phyloP scores from a whole-genome alignment of 2,797 vertebrate genomes.

The Tadarida brasiliensis region DNA sequence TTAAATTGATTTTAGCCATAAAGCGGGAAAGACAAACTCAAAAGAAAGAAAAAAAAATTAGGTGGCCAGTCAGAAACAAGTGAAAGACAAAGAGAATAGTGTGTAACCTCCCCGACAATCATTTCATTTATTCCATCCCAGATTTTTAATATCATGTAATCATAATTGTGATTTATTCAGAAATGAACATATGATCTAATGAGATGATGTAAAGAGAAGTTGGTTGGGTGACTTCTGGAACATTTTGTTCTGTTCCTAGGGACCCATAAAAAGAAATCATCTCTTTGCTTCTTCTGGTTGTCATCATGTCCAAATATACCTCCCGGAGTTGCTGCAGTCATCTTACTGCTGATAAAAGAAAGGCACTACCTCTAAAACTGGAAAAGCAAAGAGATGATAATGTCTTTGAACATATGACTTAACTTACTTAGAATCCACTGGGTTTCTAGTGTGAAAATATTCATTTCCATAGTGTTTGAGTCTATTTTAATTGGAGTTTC shows the following conservation, averaged over 20 bases:
- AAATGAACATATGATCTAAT: neutral
- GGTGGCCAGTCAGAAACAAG: neutral
- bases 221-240: neutral
- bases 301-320: neutral
- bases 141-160: neutral
- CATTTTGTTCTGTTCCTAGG: neutral
- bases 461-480: conserved; percentile 22
- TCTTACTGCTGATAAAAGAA: neutral
- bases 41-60: neutral
- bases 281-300: neutral
- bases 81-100: neutral
- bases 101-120: neutral
- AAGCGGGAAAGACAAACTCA: neutral
- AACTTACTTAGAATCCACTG: neutral
- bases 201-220: neutral
- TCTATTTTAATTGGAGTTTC: neutral
- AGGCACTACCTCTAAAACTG: neutral
- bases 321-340: neutral
- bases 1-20: conserved; percentile 7
- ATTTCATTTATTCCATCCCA: neutral
- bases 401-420: neutral
- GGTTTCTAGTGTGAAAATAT: neutral
- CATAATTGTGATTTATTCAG: neutral
- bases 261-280: neutral
- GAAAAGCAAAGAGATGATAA: neutral